phyloP scores from a whole-genome alignment of 2,797 vertebrate species.

The Siniperca scherzeri region DNA sequence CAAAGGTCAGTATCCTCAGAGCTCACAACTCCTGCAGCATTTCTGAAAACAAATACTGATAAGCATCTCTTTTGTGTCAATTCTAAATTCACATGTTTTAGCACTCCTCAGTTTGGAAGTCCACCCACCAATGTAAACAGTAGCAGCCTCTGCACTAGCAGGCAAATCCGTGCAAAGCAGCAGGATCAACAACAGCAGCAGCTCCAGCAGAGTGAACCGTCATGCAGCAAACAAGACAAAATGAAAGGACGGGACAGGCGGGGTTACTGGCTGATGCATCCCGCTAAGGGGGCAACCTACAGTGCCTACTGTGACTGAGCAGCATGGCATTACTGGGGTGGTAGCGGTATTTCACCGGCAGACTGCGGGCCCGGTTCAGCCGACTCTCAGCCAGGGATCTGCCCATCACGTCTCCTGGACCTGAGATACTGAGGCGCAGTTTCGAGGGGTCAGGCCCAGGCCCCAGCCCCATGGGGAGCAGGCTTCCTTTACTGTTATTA shows the following conservation, averaged over 20 bases:
- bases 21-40: conserved; percentile 14
- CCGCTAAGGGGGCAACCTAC: conserved; percentile 88
- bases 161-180: conserved; percentile 72
- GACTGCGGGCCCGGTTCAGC: conserved; percentile 90
- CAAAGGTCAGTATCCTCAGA: conserved; percentile 15
- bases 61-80: neutral
- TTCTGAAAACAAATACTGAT: conserved; percentile 28
- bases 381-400: conserved; percentile 78
- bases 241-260: conserved; percentile 68
- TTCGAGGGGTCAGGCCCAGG: conserved; percentile 72
- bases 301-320: conserved; percentile 84
- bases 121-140: conserved; percentile 28
- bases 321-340: conserved; percentile 84
- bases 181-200: conserved; percentile 58
- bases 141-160: conserved; percentile 53
- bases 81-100: conserved; percentile 28
- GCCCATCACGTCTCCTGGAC: conserved; percentile 83
- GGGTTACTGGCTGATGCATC: conserved; percentile 83
- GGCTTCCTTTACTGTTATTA: conserved; percentile 94
- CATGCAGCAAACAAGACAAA: conserved; percentile 79
- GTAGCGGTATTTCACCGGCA: conserved; percentile 91
- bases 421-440: conserved; percentile 86
- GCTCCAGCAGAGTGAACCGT: conserved; percentile 65
- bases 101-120: conserved; percentile 40
- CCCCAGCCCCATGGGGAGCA: conserved; percentile 80